Evolutionary conservation across 2,113 vertebrate species (phyloP).

Genomic region (Dendropsophus ebraccatus): DNA sequence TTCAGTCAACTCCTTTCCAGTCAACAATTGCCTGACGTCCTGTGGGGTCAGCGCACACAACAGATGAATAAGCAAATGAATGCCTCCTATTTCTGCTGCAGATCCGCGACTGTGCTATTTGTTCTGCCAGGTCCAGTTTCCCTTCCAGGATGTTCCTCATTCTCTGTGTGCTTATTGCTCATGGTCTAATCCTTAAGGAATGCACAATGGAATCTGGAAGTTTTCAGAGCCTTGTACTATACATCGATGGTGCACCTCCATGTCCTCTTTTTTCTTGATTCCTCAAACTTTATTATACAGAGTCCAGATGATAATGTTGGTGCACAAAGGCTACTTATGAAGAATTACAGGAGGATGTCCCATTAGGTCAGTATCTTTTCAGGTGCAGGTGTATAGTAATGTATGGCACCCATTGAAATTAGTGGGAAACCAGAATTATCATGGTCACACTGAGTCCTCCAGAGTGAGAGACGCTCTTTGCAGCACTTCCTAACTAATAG

Average conservation of each 20-base stretch:
- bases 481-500: not conserved
- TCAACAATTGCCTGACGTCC: too few relatives aligned
- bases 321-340: too few relatives aligned
- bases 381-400: not conserved
- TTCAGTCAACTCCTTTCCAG: too few relatives aligned
- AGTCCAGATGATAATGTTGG: too few relatives aligned
- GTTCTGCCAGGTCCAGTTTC: conserved; percentile 3
- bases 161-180: not conserved
- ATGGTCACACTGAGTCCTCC: not conserved
- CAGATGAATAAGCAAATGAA: too few relatives aligned
- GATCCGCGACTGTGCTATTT: not conserved
- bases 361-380: too few relatives aligned
- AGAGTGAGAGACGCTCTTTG: not conserved
- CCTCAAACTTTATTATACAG: too few relatives aligned
- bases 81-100: too few relatives aligned
- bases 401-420: too few relatives aligned
- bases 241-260: not conserved
- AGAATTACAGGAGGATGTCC: too few relatives aligned
- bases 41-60: too few relatives aligned
- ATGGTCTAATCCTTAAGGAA: not conserved
- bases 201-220: not conserved
- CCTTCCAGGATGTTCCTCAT: conserved; percentile 1
- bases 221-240: not conserved
- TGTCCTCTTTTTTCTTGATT: not conserved
- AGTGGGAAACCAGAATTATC: too few relatives aligned